phyloP scores from a whole-genome alignment of 2,888 invertebrate species.

The Alsophila aescularia region DNA sequence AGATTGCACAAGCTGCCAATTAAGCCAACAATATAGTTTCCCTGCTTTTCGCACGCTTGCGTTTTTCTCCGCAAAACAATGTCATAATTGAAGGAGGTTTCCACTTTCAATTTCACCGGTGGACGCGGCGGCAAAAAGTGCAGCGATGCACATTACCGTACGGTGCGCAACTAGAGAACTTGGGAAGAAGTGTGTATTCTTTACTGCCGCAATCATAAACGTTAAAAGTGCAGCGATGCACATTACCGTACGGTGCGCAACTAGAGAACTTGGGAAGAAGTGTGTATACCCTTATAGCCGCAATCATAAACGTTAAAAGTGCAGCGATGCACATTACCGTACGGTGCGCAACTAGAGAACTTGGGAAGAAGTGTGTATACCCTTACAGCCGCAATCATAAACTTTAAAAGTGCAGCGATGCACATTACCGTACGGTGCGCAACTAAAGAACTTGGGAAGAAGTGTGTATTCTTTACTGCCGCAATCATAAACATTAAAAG shows the following conservation, averaged over 20 bases:
- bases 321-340: too few relatives aligned
- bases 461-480: not conserved
- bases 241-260: too few relatives aligned
- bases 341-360: too few relatives aligned
- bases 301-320: too few relatives aligned
- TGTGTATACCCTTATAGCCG: too few relatives aligned
- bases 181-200: not conserved
- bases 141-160: constrained; percentile 31
- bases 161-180: constrained; percentile 36
- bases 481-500: too few relatives aligned
- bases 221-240: too few relatives aligned
- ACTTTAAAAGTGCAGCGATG: constrained; percentile 56
- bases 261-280: too few relatives aligned
- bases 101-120: constrained; percentile 80
- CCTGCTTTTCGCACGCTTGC: constrained; percentile 55
- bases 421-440: constrained; percentile 40
- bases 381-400: too few relatives aligned
- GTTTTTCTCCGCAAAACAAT: constrained; percentile 73
- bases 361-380: too few relatives aligned
- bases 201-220: too few relatives aligned
- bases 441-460: constrained; percentile 12
- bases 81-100: constrained; percentile 73
- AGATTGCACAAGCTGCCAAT: constrained; percentile 22
- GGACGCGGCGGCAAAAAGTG: constrained; percentile 65
- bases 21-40: constrained; percentile 48